Evolutionary conservation across 2,113 vertebrate species (phyloP).

Genomic region (Leptocoma aspasia): DNA sequence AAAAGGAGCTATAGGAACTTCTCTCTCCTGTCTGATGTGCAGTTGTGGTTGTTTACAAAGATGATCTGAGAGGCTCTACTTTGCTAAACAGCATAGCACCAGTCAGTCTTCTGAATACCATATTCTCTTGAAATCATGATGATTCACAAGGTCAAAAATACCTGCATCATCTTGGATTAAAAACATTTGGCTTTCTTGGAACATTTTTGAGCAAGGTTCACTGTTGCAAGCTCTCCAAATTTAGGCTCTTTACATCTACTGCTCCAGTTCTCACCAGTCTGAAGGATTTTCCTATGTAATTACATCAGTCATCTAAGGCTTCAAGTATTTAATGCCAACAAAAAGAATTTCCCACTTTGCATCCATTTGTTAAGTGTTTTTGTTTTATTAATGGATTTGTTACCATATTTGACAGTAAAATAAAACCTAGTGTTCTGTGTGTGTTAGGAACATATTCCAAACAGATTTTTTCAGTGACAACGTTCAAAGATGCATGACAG

Average conservation of each 20-base stretch:
- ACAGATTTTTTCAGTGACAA: not conserved
- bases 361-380: not conserved
- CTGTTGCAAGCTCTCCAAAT: not conserved
- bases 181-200: not conserved
- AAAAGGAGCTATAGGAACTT: not conserved
- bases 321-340: not conserved
- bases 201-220: not conserved
- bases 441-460: not conserved
- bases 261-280: not conserved
- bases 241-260: not conserved
- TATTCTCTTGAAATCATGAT: not conserved
- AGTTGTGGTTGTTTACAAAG: not conserved
- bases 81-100: not conserved
- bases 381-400: not conserved
- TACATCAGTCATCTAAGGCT: not conserved
- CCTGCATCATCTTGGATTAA: not conserved
- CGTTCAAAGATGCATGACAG: not conserved
- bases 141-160: not conserved
- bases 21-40: not conserved
- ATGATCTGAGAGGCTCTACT: not conserved
- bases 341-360: not conserved
- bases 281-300: not conserved
- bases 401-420: not conserved
- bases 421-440: not conserved
- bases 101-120: not conserved